A percentile compares a stretch with the other conserved stretches of the same genome.
phyloP scores from a whole-genome alignment of 2,888 invertebrate genomes.

The Lasioglossum malachurum region DNA sequence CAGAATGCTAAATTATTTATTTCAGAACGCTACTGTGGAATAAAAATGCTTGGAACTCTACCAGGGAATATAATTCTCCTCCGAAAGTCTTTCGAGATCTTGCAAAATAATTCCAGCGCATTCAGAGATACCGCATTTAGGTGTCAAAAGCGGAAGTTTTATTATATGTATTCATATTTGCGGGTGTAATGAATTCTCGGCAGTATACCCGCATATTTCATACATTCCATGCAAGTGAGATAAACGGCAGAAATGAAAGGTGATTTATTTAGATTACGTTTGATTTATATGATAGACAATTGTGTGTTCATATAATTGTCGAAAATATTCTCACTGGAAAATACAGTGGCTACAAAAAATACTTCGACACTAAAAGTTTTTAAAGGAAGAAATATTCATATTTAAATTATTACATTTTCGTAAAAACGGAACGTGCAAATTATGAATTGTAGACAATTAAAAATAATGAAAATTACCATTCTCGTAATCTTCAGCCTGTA shows the following conservation, averaged over 20 bases:
- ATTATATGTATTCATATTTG: background rate
- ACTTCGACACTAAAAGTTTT: too few species aligned
- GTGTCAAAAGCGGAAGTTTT: background rate
- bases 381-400: too few species aligned
- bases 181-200: background rate
- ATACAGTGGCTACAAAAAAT: too few species aligned
- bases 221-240: background rate
- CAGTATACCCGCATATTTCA: too few species aligned
- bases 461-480: too few species aligned
- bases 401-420: too few species aligned
- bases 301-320: background rate
- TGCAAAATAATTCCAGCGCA: background rate
- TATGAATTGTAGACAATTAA: too few species aligned
- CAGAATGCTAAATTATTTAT: background rate
- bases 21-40: background rate
- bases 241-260: background rate
- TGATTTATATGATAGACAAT: background rate
- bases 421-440: too few species aligned
- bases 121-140: background rate
- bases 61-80: background rate
- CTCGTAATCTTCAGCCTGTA: fast-evolving
- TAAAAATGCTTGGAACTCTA: background rate
- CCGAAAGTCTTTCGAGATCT: background rate
- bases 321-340: background rate
- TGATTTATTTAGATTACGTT: background rate